Percentiles rank a stretch among this genome's conserved stretches.
Conservation (phyloP, 2,797 vertebrate genomes). For the Enteromius viviparus region DNA sequence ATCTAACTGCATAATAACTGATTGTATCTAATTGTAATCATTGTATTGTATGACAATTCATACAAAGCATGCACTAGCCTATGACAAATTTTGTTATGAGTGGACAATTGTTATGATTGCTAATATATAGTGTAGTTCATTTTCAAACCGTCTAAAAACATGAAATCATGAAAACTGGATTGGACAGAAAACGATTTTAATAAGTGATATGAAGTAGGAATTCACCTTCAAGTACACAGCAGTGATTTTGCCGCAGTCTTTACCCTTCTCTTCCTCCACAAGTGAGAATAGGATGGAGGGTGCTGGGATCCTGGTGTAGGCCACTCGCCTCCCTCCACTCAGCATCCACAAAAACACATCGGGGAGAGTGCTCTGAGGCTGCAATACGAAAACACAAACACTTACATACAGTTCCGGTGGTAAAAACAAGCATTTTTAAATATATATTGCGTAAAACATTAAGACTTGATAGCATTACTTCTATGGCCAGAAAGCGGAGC, state of each 20-base stretch:
- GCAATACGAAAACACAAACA: conserved; percentile 33
- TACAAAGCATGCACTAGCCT: no score
- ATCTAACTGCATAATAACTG: background rate
- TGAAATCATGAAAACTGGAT: background rate
- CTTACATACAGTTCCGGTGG: background rate
- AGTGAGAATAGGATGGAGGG: conserved; percentile 89
- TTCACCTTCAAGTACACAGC: conserved; percentile 88
- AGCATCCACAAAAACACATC: conserved; percentile 92
- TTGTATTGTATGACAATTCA: background rate
- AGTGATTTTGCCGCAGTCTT: conserved; percentile 87
- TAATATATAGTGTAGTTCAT: background rate
- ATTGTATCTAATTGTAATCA: background rate
- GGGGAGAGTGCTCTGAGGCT: conserved; percentile 91
- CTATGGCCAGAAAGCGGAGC: conserved; percentile 81
- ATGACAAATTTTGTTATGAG: no score
- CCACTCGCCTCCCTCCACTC: conserved; percentile 80
- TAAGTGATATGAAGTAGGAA: background rate
- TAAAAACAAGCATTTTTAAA: background rate
- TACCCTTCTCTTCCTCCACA: conserved; percentile 90
- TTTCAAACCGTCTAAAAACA: background rate
- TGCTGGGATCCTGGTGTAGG: conserved; percentile 84
- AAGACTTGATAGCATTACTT: conserved; percentile 74
- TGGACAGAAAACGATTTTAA: conserved; percentile 22
- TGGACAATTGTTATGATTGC: background rate
- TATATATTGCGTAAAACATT: background rate